These are phyloP conservation scores for Acanthochromis polyacanthus DNA, from an alignment of 2,113 vertebrate genomes.

Conservation along the genomic window DNA sequence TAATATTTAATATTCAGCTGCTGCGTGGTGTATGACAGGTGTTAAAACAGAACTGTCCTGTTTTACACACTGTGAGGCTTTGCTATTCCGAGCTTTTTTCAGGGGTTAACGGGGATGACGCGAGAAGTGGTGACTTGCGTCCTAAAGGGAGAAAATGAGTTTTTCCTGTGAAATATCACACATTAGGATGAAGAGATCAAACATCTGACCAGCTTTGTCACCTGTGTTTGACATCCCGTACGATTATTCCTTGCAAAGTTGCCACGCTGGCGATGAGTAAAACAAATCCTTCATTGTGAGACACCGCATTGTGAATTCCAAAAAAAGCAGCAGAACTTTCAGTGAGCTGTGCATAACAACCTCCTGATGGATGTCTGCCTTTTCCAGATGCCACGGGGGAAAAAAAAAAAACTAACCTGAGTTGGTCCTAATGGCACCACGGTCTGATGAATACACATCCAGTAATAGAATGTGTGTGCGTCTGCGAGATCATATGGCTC, in stretches of 20 bases:
- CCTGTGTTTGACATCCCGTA: constrained; percentile 17
- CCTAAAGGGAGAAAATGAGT: constrained; percentile 24
- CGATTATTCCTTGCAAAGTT: constrained; percentile 41
- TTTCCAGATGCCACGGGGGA: constrained; percentile 56
- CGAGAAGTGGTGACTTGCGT: constrained; percentile 13
- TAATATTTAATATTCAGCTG: constrained; percentile 43
- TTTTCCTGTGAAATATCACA: constrained; percentile 41
- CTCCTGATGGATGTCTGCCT: constrained; percentile 65
- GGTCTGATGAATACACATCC: constrained; percentile 72
- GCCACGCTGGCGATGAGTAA: constrained; percentile 22
- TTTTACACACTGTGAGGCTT: constrained; percentile 33
- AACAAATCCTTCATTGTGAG: constrained; percentile 51
- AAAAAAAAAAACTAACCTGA: constrained; percentile 56
- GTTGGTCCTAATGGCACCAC: constrained; percentile 69
- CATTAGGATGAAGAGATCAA: constrained; percentile 19
- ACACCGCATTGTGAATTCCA: constrained; percentile 40
- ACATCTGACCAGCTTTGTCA: constrained; percentile 25
- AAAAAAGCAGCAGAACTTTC: constrained; percentile 42
- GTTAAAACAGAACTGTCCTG: constrained; percentile 35
- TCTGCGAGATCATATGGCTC: constrained; percentile 58
- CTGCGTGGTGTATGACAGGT: constrained; percentile 38
- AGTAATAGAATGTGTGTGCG: constrained; percentile 45
- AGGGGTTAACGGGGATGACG: constrained; percentile 39
- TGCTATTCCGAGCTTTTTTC: constrained; percentile 31
- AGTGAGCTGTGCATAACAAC: constrained; percentile 62